These are phyloP conservation scores for Aproaerema taeniolella DNA, from an alignment of 2,888 invertebrate genomes.

Conservation along the genomic window DNA sequence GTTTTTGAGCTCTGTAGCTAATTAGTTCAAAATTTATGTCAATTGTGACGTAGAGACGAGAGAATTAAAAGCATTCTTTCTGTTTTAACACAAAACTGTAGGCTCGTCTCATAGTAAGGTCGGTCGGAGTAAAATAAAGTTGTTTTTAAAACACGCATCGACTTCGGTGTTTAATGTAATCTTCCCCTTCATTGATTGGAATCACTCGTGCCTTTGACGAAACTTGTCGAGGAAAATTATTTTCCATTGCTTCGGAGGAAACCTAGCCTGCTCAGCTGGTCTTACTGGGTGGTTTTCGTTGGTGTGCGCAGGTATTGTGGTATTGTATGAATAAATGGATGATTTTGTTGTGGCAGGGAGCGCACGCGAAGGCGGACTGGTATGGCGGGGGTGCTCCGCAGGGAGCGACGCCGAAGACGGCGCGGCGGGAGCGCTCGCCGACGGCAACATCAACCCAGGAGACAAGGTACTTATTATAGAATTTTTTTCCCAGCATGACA, in stretches of 20 bases:
- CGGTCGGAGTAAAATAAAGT: neutral
- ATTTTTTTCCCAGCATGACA: no score
- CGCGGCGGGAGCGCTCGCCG: conserved; percentile 73
- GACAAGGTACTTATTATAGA: conserved; percentile 81
- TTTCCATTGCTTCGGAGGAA: no score
- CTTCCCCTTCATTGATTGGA: no score
- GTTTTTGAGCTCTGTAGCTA: conserved; percentile 20
- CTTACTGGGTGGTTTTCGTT: no score
- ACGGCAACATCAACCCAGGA: conserved; percentile 79
- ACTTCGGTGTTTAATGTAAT: no score
- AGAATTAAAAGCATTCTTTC: conserved; percentile 10
- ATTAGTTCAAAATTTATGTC: conserved; percentile 31
- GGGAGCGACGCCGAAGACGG: conserved; percentile 73
- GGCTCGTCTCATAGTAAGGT: neutral
- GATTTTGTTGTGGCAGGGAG: conserved; percentile 50
- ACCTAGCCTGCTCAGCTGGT: no score
- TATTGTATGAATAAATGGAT: no score
- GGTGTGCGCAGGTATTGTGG: no score
- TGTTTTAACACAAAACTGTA: conserved; percentile 4
- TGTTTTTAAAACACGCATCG: neutral
- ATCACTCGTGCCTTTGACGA: no score
- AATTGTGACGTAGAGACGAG: conserved; percentile 26
- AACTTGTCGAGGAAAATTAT: no score
- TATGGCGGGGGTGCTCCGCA: conserved; percentile 76
- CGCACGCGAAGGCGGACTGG: conserved; percentile 75